Conservation (phyloP, 2,888 invertebrate genomes). For the Sycophila texana region DNA sequence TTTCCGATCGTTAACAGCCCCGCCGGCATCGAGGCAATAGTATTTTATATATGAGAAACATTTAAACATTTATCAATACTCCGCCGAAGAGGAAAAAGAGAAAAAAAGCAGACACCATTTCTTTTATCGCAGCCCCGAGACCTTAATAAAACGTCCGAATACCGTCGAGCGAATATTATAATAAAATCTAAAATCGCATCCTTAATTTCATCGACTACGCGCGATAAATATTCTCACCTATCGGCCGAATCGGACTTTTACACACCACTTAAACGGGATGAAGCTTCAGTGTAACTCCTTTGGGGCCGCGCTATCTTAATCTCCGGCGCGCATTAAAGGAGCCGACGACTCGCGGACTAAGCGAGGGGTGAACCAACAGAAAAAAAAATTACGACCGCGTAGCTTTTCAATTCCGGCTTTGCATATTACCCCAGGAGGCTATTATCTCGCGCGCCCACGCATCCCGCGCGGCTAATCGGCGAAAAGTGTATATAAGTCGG, state of each 20-base stretch:
- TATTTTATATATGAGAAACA: too few relatives aligned
- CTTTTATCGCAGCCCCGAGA: too few relatives aligned
- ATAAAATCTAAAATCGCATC: conserved; percentile 25
- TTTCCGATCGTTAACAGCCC: too few relatives aligned
- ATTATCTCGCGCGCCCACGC: conserved; percentile 49
- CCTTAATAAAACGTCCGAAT: too few relatives aligned
- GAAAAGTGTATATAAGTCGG: conserved; percentile 37
- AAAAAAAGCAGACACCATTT: too few relatives aligned
- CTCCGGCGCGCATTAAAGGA: conserved; percentile 28
- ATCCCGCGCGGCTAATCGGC: conserved; percentile 6
- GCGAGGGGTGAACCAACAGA: neutral
- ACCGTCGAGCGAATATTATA: neutral
- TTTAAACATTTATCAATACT: too few relatives aligned
- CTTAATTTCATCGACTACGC: conserved; percentile 30
- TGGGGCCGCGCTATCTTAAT: conserved; percentile 48
- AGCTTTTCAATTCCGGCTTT: conserved; percentile 46
- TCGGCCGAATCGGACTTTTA: conserved; percentile 47
- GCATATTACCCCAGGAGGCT: conserved; percentile 19
- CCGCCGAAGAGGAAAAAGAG: too few relatives aligned
- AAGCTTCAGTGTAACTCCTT: conserved; percentile 27
- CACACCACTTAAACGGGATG: conserved; percentile 40
- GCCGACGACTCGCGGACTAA: conserved; percentile 3
- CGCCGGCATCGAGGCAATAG: too few relatives aligned
- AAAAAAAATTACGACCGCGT: conserved; percentile 33
- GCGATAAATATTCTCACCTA: conserved; percentile 47